Evolutionary conservation across 2,113 vertebrate genomes (phyloP).

Genomic region (Furnarius figulus): DNA sequence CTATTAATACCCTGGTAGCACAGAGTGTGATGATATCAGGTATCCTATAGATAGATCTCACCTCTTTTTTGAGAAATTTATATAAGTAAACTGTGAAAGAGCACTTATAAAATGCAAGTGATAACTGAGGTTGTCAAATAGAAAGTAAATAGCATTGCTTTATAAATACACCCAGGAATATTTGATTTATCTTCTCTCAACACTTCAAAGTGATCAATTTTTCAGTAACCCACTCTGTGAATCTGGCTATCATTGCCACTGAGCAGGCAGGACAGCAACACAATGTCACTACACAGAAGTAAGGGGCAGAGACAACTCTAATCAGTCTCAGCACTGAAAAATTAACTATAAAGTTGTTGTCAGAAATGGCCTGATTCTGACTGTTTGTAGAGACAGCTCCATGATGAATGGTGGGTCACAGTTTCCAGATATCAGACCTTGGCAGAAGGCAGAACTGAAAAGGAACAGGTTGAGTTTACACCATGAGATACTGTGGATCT

Average conservation of each 20-base stretch:
- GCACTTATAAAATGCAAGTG: not conserved
- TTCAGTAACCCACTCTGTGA: not conserved
- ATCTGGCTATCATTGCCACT: not conserved
- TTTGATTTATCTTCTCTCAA: not conserved
- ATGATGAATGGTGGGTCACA: not conserved
- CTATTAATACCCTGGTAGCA: not conserved
- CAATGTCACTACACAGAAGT: not conserved
- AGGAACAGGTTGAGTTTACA: not conserved
- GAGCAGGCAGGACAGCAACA: not conserved
- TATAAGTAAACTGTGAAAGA: not conserved
- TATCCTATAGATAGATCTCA: not conserved
- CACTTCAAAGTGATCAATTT: not conserved
- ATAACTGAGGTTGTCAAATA: not conserved
- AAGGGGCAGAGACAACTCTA: not conserved
- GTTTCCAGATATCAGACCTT: not conserved
- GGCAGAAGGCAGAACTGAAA: not conserved
- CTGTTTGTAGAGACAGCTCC: not conserved
- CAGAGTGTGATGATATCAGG: not conserved
- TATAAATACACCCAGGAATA: not conserved
- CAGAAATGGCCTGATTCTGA: not conserved
- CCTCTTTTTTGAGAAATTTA: not conserved
- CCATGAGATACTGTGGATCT: not conserved
- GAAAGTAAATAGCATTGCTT: not conserved
- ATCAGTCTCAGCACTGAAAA: not conserved
- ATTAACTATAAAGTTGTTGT: not conserved